Base-by-base conservation (phyloP, 1,140 invertebrate genomes). In the Euura saliciscinereae region DNA sequence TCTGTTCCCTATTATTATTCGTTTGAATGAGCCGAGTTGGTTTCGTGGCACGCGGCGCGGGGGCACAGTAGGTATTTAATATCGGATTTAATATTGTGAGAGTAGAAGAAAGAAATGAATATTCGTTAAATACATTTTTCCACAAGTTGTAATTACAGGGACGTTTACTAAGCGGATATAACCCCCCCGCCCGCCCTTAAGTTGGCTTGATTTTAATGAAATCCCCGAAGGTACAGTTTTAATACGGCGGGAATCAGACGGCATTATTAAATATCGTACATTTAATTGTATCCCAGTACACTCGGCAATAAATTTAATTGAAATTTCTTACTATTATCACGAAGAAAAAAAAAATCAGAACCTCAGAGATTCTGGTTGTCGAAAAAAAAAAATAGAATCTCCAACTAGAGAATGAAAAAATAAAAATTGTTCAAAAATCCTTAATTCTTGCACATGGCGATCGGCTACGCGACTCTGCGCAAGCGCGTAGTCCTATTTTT, bases 111-210 rank as follows among this genome's bases (percentile, higher is more conserved):
- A 81, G 79, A 77, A 83, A 82, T 83, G 83, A 84, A 84, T 82
- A 85, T 85, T 84, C 81, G 83, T 85, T 83, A 83, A 80, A 83
- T 77, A 80, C 79, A 82, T 82, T 83, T 86, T 86, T 83, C 79
- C 80, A 28, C 28, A 80, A 83, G 85, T 85, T 86, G 28, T 86
- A 86, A 86, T 86, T 86, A 86, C 85, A 85, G 28, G 28, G 28
- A 28, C 28, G 28, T 83, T 77, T 80, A 79, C 77, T 86, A 86
- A 85, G 84, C 81, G 83, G 85, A 86, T 85, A 59, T 59, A 59
- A n/a, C 45, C 78, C 78, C 76, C 78, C 70, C 75, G 66, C 59
- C 28, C 28, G 28, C 28, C 28, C 28, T 28, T 28, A 28, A 42
- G 66, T 28, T 71, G 74, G 77, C 81, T 84, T 80, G 78, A 76